A percentile compares a stretch with the other conserved stretches of the same genome.
These are phyloP conservation scores for Bungarus multicinctus DNA, from an alignment of 2,113 vertebrate species.

Conservation along the genomic window DNA sequence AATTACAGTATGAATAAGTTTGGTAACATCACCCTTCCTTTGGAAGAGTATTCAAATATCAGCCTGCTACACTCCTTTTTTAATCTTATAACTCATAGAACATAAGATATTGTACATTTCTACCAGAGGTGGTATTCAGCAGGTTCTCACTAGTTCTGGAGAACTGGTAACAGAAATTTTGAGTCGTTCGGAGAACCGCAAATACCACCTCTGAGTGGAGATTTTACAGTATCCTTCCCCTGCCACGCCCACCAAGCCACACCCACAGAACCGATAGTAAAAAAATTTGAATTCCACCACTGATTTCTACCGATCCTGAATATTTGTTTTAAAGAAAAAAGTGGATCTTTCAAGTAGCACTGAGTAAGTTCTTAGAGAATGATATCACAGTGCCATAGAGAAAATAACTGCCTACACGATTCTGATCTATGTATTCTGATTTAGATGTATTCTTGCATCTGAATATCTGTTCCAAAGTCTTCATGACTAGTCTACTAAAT, in stretches of 20 bases:
- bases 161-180: too few species aligned
- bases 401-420: neutral
- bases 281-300: too few species aligned
- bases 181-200: too few species aligned
- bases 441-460: neutral
- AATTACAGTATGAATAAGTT: neutral
- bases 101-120: neutral
- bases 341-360: neutral
- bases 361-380: neutral
- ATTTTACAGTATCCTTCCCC: too few species aligned
- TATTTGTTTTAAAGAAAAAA: neutral
- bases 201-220: too few species aligned
- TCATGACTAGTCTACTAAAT: neutral
- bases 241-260: too few species aligned
- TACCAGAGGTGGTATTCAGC: too few species aligned
- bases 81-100: neutral
- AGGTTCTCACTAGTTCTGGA: too few species aligned
- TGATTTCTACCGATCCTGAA: neutral
- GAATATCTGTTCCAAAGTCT: neutral
- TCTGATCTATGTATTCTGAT: neutral
- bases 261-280: too few species aligned
- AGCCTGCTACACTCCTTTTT: neutral
- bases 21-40: neutral
- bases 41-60: neutral
- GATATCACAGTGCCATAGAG: neutral